These are phyloP conservation scores for Pteronura brasiliensis DNA, from an alignment of 2,113 vertebrate genomes.

Conservation along the genomic window DNA sequence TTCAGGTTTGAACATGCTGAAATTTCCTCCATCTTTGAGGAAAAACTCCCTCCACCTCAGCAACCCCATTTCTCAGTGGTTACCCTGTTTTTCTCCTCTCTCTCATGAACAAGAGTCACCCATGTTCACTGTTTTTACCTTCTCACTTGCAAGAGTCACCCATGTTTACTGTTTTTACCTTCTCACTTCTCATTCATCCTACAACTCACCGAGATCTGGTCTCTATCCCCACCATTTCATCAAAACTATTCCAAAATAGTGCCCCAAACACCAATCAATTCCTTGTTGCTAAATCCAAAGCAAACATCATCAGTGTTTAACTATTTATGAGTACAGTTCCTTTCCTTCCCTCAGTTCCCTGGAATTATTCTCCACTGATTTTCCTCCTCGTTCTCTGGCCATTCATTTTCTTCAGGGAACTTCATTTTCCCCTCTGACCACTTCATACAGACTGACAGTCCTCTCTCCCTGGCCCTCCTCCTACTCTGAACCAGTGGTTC, in stretches of 20 bases:
- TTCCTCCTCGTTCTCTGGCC: not conserved
- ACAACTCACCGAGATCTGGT: not conserved
- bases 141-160: not conserved
- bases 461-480: not conserved
- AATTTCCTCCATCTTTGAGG: not conserved
- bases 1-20: not conserved
- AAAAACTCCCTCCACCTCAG: not conserved
- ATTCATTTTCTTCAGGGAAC: not conserved
- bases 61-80: not conserved
- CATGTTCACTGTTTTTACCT: not conserved
- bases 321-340: not conserved
- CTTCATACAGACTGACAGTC: not conserved
- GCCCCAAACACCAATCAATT: not conserved
- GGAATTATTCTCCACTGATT: not conserved
- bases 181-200: not conserved
- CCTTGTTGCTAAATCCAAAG: not conserved
- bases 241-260: not conserved
- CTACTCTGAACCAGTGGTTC: not conserved
- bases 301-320: not conserved
- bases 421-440: not conserved
- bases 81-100: not conserved
- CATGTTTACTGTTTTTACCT: not conserved
- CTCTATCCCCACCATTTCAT: not conserved
- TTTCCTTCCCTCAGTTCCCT: not conserved
- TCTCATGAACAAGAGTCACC: not conserved